Conservation (phyloP, 2,113 vertebrate genomes). For the Sclerurus mexicanus region DNA sequence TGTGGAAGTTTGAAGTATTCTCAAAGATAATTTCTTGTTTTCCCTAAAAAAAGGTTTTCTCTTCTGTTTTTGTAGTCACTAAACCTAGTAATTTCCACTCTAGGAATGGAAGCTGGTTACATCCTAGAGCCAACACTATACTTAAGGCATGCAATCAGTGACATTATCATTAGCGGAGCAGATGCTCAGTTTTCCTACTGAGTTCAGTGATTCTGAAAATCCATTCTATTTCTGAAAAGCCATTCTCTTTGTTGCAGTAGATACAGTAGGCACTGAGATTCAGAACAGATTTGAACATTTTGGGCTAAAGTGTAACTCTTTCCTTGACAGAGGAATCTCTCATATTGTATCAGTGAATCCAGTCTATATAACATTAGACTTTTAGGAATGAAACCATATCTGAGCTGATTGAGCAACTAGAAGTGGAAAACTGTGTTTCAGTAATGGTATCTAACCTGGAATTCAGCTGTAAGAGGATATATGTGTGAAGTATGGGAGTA, state of each 20-base stretch:
- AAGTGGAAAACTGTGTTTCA: not conserved
- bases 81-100: not conserved
- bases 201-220: not conserved
- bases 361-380: not conserved
- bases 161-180: not conserved
- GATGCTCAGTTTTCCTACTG: not conserved
- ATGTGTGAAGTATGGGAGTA: not conserved
- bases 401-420: not conserved
- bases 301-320: not conserved
- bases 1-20: not conserved
- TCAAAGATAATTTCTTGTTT: not conserved
- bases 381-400: not conserved
- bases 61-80: not conserved
- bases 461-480: not conserved
- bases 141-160: not conserved
- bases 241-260: not conserved
- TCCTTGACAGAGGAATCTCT: not conserved
- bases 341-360: not conserved
- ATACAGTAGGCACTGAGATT: not conserved
- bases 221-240: not conserved
- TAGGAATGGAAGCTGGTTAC: not conserved
- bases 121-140: not conserved
- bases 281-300: not conserved
- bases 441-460: not conserved
- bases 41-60: not conserved